Evolutionary conservation across 1,140 invertebrate genomes (phyloP).

Genomic region (Ips nitidus): DNA sequence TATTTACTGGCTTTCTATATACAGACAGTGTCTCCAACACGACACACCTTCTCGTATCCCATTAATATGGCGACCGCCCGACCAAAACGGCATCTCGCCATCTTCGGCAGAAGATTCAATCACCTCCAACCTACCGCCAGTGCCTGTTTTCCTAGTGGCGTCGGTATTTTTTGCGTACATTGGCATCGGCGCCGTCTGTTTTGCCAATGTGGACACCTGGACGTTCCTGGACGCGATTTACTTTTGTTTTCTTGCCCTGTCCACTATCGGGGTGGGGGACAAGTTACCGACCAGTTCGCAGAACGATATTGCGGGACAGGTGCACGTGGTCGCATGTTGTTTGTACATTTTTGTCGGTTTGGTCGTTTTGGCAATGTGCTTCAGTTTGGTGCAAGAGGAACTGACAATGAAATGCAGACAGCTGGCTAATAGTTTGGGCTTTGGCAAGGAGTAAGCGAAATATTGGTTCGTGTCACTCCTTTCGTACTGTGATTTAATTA

Average conservation of each 20-base stretch:
- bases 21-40: constrained; percentile 56
- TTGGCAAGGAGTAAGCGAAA: constrained; percentile 27
- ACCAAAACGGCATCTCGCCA: constrained; percentile 48
- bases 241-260: constrained; percentile 85
- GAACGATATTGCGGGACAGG: constrained; percentile 62
- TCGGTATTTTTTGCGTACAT: constrained; percentile 71
- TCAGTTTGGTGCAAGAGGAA: constrained; percentile 89
- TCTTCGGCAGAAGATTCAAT: constrained; percentile 27
- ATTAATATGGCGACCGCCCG: constrained; percentile 60
- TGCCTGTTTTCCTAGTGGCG: constrained; percentile 72
- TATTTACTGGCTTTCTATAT: background rate
- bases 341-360: constrained; percentile 85
- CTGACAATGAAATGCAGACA: constrained; percentile 72
- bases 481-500: constrained; percentile 23
- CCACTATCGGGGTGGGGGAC: constrained; percentile 86
- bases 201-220: constrained; percentile 75
- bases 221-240: constrained; percentile 81
- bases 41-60: constrained; percentile 73
- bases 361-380: constrained; percentile 89
- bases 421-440: constrained; percentile 42
- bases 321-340: constrained; percentile 81
- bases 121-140: constrained; percentile 55
- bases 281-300: constrained; percentile 67
- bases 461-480: background rate
- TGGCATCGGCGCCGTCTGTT: constrained; percentile 68